Evolutionary conservation across 2,797 vertebrate genomes (phyloP).

Genomic region (Apogon talboti): DNA sequence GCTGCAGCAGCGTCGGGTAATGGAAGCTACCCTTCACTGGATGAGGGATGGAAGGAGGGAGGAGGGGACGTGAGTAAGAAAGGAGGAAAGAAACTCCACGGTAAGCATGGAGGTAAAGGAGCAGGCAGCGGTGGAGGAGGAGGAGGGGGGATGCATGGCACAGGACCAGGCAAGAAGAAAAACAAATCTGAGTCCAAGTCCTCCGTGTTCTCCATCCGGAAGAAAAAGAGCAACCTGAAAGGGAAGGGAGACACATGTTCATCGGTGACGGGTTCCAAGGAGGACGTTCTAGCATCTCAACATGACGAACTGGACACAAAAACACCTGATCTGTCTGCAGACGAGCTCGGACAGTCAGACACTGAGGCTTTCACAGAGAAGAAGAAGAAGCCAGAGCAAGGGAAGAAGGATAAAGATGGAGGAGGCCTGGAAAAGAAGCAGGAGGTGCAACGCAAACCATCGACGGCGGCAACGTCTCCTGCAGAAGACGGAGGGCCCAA

Average conservation of each 20-base stretch:
- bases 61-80: slow-evolving; percentile 89
- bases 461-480: slow-evolving; percentile 68
- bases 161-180: slow-evolving; percentile 86
- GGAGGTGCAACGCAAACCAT: slow-evolving; percentile 71
- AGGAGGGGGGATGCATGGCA: slow-evolving; percentile 56
- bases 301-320: slow-evolving; percentile 89
- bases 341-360: slow-evolving; percentile 88
- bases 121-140: slow-evolving; percentile 56
- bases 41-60: slow-evolving; percentile 86
- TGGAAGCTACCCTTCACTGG: slow-evolving; percentile 83
- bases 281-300: slow-evolving; percentile 88
- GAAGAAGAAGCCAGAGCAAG: slow-evolving; percentile 22
- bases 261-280: slow-evolving; percentile 86
- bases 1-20: slow-evolving; percentile 86
- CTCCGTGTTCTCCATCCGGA: slow-evolving; percentile 95
- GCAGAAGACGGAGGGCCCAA: slow-evolving; percentile 86
- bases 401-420: background rate
- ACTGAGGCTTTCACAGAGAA: slow-evolving; percentile 72
- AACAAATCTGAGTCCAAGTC: slow-evolving; percentile 90
- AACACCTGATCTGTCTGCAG: slow-evolving; percentile 92
- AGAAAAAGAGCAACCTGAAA: slow-evolving; percentile 88
- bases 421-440: slow-evolving; percentile 71
- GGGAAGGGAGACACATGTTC: slow-evolving; percentile 60
- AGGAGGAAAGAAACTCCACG: slow-evolving; percentile 86
- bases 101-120: slow-evolving; percentile 86